phyloP scores from a whole-genome alignment of 2,888 invertebrate genomes.

The Synergus itoensis region DNA sequence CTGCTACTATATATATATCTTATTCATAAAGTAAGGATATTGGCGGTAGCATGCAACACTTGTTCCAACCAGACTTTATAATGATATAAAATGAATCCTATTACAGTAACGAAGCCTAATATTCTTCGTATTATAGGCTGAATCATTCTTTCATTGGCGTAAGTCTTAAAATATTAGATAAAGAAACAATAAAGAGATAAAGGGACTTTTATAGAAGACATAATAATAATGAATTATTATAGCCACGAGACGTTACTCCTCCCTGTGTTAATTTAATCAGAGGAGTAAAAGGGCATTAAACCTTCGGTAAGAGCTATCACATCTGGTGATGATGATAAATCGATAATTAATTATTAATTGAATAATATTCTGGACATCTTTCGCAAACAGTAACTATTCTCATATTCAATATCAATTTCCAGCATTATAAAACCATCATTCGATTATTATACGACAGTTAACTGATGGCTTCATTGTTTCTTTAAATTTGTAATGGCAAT shows the following conservation, averaged over 20 bases:
- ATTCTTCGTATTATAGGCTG: neutral
- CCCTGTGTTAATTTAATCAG: too few relatives aligned
- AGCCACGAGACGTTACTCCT: neutral
- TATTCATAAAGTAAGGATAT: slow-evolving; percentile 8
- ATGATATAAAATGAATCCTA: slow-evolving; percentile 24
- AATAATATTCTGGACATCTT: too few relatives aligned
- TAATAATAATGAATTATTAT: too few relatives aligned
- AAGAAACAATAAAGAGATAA: neutral
- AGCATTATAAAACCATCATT: too few relatives aligned
- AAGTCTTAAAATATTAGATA: neutral
- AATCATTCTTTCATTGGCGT: neutral
- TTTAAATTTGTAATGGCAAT: neutral
- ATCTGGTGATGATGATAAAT: too few relatives aligned
- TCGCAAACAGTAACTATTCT: too few relatives aligned
- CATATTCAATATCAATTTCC: too few relatives aligned
- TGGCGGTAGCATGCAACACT: slow-evolving; percentile 25
- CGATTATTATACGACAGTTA: too few relatives aligned
- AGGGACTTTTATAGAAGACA: too few relatives aligned
- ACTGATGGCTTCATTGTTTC: neutral
- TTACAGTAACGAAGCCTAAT: neutral
- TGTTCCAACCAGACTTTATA: slow-evolving; percentile 16
- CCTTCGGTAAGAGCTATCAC: too few relatives aligned
- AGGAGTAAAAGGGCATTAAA: too few relatives aligned
- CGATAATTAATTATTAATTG: too few relatives aligned
- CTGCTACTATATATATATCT: neutral